Conservation (phyloP, 2,113 vertebrate genomes). For the Camelus dromedarius region DNA sequence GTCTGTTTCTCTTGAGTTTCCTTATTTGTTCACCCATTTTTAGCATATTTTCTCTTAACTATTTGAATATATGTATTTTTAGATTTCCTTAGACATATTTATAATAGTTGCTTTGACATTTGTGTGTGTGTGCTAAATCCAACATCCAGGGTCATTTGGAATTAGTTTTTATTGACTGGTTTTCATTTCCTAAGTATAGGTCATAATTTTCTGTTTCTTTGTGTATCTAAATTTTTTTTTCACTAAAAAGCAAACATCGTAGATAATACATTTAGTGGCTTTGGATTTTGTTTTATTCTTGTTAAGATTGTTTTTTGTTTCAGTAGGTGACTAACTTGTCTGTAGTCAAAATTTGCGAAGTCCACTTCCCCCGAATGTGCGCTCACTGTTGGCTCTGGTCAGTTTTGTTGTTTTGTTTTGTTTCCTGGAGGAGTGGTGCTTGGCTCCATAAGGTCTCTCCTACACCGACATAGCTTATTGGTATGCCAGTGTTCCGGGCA, state of each 20-base stretch:
- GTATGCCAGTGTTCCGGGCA: background rate
- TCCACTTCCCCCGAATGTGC: background rate
- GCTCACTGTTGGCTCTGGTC: background rate
- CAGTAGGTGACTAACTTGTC: background rate
- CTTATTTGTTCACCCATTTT: background rate
- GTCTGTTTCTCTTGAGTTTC: background rate
- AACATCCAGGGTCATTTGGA: background rate
- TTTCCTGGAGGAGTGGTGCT: background rate
- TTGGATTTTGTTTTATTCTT: conserved; percentile 17
- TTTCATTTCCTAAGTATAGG: background rate
- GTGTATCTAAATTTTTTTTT: background rate
- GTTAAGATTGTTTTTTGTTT: background rate
- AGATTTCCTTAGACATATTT: background rate
- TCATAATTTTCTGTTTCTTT: background rate
- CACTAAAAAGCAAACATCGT: background rate
- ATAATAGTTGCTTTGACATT: background rate
- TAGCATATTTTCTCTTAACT: background rate
- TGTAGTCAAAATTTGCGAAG: background rate
- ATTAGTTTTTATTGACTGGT: background rate
- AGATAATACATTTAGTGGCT: background rate
- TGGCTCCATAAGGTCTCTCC: background rate
- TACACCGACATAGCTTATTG: background rate
- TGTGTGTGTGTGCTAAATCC: background rate
- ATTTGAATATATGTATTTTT: background rate
- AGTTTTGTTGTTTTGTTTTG: background rate